phyloP scores from a whole-genome alignment of 1,140 invertebrate genomes.

The Drosophila pectinifera region DNA sequence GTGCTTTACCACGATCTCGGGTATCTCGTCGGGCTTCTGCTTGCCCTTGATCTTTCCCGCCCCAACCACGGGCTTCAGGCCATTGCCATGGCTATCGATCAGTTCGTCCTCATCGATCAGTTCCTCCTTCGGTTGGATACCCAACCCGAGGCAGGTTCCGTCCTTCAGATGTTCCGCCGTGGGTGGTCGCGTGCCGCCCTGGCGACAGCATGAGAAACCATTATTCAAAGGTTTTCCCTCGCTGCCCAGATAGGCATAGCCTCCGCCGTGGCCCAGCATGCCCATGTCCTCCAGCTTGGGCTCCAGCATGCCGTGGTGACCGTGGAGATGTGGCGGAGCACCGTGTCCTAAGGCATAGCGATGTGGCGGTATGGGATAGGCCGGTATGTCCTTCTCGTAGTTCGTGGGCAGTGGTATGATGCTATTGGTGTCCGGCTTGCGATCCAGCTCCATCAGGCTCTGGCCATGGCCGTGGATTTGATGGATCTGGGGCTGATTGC shows the following conservation, averaged over 20 bases:
- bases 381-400: constrained; percentile 84
- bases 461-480: constrained; percentile 58
- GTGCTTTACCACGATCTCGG: constrained; percentile 80
- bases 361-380: constrained; percentile 84
- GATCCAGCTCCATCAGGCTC: constrained; percentile 76
- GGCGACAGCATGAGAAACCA: constrained; percentile 90
- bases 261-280: constrained; percentile 61
- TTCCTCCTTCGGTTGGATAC: constrained; percentile 90
- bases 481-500: constrained; percentile 37
- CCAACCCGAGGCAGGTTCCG: constrained; percentile 89
- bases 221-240: constrained; percentile 86
- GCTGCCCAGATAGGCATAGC: constrained; percentile 88
- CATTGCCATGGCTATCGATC: constrained; percentile 60
- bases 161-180: constrained; percentile 90
- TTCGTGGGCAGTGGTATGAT: constrained; percentile 84
- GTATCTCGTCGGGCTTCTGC: constrained; percentile 73
- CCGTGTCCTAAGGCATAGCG: constrained; percentile 75
- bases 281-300: constrained; percentile 81
- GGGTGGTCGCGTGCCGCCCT: constrained; percentile 89
- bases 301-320: constrained; percentile 75
- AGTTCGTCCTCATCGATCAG: constrained; percentile 86
- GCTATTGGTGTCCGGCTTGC: constrained; percentile 79
- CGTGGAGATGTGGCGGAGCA: constrained; percentile 54
- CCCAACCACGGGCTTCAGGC: constrained; percentile 39
- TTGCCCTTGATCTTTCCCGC: constrained; percentile 65